Base-by-base conservation (phyloP, 2,113 vertebrate species). In the Rhinolophus ferrumequinum region DNA sequence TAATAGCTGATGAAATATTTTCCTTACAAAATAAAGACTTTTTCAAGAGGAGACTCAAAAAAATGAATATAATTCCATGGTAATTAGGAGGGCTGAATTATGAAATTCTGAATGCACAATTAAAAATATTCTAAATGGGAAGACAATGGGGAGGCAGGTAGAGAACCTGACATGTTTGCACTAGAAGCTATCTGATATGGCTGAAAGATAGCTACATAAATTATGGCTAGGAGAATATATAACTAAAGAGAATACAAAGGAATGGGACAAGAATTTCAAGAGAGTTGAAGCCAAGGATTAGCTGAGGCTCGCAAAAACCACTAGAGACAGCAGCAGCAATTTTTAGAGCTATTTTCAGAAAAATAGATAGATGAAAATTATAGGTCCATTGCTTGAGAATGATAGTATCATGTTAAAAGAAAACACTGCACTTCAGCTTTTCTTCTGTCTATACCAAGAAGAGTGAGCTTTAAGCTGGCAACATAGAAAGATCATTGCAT, bases 321-420 rank as follows among this genome's bases (percentile, higher is more conserved):
- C 54, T 72, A 35, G 58, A 96, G 85, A 88, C 85, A 94, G 30
- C 81, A 91, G 90, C 94, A 95, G 85, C 86, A 96, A 89, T 97
- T 91, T 96, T 94, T 96, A 95, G 87, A 91, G 82, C 91, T 97
- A 98, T 98, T 98, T 97, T 97, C 82, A 97, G 97, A 96, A 97
- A 92, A 97, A 97, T 97, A 94, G 96, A 96, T 95, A 97, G 94
- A 97, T 95, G 89, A 96, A 98, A 97, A 97, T 98, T 97, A 96
- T 93, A 97, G 96, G 91, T 82, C 79, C 69, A 72, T 92, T 96
- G 79, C 93, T 83, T 93, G 76, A 94, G 93, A 94, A 96, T 97
- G 94, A 91, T 90, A 47, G 72, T 93, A 92, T 94, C 66, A 77
- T 91, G 85, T 96, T 94, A 91, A 96, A 96, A 94, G 66, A 93